Conservation (phyloP, 2,113 vertebrate species). For the Budorcas taxicolor region DNA sequence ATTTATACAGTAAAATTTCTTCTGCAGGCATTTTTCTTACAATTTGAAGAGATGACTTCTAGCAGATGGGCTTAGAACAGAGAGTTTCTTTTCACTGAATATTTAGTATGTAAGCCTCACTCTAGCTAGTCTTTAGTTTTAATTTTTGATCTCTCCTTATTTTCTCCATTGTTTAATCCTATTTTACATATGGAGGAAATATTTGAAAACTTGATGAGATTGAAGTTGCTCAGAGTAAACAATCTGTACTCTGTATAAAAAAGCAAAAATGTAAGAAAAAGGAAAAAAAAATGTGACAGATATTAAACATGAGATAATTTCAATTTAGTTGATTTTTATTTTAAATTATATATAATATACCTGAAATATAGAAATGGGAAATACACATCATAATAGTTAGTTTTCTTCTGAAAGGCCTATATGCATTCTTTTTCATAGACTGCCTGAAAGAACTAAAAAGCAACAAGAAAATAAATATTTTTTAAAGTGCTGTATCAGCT, state of each 20-base stretch:
- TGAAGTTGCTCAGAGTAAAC: not conserved
- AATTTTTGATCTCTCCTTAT: not conserved
- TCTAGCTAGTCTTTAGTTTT: not conserved
- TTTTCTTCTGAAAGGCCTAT: constrained; percentile 5
- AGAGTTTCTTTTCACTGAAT: not conserved
- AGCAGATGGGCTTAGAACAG: not conserved
- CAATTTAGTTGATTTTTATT: not conserved
- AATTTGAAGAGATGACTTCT: not conserved
- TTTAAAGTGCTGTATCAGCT: constrained; percentile 7
- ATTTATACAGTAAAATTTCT: not conserved
- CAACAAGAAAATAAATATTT: constrained; percentile 12
- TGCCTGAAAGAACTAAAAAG: not conserved
- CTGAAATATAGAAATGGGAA: not conserved
- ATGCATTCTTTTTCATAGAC: not conserved
- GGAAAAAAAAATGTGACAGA: not conserved
- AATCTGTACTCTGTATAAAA: not conserved
- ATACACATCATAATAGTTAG: not conserved
- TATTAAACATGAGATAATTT: not conserved
- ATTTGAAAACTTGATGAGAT: not conserved
- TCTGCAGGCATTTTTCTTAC: not conserved
- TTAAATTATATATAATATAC: not conserved
- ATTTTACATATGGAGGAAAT: not conserved
- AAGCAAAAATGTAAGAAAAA: not conserved
- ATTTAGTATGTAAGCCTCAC: not conserved
- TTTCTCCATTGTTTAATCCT: not conserved